Base-by-base conservation (phyloP, 2,113 vertebrate species). In the Campylomormyrus tamandua region DNA sequence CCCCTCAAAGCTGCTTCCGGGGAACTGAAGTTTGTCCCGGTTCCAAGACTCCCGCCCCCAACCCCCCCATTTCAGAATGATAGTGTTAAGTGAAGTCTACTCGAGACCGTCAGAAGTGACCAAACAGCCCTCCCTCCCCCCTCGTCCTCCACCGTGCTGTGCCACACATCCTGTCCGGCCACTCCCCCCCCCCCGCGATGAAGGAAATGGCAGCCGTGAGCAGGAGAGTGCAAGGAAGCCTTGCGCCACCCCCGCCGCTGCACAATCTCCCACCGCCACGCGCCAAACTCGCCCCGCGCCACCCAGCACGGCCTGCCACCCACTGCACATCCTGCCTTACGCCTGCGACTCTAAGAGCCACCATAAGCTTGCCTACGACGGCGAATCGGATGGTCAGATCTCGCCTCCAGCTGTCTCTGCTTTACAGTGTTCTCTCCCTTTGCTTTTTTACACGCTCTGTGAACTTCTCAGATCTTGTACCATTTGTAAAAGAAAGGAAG, bases 291-390 rank as follows among this genome's bases (percentile, higher is more conserved):
- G 90, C 91, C 91, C 84, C 87, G 85, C 91, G 58, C 91, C 83
- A 86, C 87, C 27, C 70, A 87, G 84, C 90, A 87, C 87, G 89
- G 87, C 56, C 5, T 90, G 66, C 48, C 35, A 50, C 62, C 31
- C 89, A 39, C 87, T 92, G 56, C 88, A 9, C 91, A 89, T n/a
- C 92, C 93, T 91, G 94, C 93, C 93, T 94, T 94, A 93, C 89
- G n/a, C 46, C 87, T 45, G 19, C 15, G 24, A 87, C 39, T 85
- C n/a, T 53, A 27, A 0, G 77, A 58, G 48, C 11, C 15, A 80
- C n/a, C 15, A 66, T 24, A 87, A 87, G 49, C 90, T 89, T 91
- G 50, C 77, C 80, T 52, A 58, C 48, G 42, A 24, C 83, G 87
- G 89, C 58, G 87, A 87, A 90, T 87, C 21, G 84, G 90, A 88